A percentile compares a stretch with the other conserved stretches of the same genome.
phyloP scores from a whole-genome alignment of 2,113 vertebrate species.

The Geothlypis trichas region DNA sequence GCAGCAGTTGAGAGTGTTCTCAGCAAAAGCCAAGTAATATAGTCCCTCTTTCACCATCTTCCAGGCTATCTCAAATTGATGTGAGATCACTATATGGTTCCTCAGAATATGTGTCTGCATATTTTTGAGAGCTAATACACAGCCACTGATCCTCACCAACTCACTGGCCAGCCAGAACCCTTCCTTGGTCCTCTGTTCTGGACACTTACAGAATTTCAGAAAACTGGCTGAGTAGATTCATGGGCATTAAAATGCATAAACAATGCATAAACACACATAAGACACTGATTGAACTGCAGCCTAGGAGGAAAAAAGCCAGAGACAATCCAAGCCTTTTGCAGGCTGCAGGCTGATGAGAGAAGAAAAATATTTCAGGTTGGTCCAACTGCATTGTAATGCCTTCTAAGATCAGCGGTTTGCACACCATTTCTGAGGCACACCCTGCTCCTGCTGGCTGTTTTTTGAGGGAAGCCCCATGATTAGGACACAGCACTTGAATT shows the following conservation, averaged over 20 bases:
- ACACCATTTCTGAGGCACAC: neutral
- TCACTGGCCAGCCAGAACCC: neutral
- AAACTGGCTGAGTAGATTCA: neutral
- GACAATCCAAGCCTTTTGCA: neutral
- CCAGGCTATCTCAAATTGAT: neutral
- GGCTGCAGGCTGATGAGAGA: neutral
- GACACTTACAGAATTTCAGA: neutral
- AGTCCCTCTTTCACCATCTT: neutral
- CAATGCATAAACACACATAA: accelerated
- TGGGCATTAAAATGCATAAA: neutral
- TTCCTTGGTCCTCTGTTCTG: neutral
- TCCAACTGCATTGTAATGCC: neutral
- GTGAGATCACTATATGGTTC: neutral
- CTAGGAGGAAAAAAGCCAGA: neutral
- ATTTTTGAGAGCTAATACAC: neutral
- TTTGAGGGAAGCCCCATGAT: neutral
- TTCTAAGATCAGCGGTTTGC: neutral
- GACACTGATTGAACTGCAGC: neutral
- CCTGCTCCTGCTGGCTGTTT: neutral
- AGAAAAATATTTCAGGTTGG: neutral
- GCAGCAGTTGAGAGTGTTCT: neutral
- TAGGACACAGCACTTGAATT: neutral
- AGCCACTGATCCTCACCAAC: neutral
- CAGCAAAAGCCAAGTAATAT: neutral
- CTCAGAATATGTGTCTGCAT: neutral